Evolutionary conservation across 2,888 invertebrate species (phyloP).

Genomic region (Calliscelio sp.): DNA sequence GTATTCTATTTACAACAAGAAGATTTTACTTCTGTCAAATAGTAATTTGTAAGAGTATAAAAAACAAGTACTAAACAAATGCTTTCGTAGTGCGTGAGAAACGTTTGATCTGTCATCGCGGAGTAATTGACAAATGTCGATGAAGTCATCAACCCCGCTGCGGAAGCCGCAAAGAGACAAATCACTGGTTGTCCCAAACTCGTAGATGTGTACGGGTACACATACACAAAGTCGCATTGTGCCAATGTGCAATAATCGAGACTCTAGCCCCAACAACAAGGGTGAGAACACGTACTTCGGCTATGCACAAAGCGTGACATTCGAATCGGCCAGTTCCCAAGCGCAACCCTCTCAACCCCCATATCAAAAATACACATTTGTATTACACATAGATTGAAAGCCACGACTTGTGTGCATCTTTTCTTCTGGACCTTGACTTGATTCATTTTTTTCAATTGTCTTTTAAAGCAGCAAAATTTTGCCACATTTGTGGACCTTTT

Average conservation of each 20-base stretch:
- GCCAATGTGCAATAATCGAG: conserved; percentile 79
- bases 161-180: conserved; percentile 82
- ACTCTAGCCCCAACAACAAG: conserved; percentile 80
- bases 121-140: conserved; percentile 72
- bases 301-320: conserved; percentile 79
- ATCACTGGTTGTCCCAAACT: conserved; percentile 76
- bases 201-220: conserved; percentile 24
- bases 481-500: no score
- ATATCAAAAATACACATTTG: conserved; percentile 58
- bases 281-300: conserved; percentile 79
- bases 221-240: conserved; percentile 66
- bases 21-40: no score
- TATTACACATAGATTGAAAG: conserved; percentile 44
- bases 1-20: no score
- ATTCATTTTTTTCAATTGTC: no score
- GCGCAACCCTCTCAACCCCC: conserved; percentile 73
- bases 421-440: no score
- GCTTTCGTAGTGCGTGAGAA: no score
- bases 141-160: conserved; percentile 77
- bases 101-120: conserved; percentile 41
- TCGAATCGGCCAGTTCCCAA: conserved; percentile 82
- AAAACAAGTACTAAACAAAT: no score
- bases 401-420: conserved; percentile 54
- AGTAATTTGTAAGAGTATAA: no score
- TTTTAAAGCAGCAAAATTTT: no score